Percentiles rank a stretch among this genome's conserved stretches.
Evolutionary conservation across 2,797 vertebrate species (phyloP).

Genomic region (Onychomys leucogaster): DNA sequence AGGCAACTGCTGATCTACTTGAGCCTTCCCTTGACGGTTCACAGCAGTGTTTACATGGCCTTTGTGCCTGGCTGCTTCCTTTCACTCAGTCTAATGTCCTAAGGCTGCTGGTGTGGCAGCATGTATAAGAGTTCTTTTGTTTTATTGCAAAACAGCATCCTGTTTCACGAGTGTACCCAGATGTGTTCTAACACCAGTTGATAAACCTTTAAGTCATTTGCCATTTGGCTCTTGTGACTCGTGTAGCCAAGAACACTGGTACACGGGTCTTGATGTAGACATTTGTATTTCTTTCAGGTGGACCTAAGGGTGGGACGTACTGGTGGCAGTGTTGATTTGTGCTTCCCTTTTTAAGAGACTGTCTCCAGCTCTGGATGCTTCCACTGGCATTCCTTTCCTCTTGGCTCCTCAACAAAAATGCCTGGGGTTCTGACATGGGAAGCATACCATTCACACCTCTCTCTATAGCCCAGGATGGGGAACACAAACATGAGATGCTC

Average conservation of each 20-base stretch:
- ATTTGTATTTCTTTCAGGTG: neutral
- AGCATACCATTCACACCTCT: neutral
- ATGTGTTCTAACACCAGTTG: neutral
- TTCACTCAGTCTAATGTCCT: neutral
- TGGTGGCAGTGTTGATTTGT: neutral
- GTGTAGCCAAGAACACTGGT: neutral
- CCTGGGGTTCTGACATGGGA: neutral
- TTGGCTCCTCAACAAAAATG: neutral
- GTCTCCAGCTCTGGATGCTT: neutral
- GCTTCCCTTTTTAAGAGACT: neutral
- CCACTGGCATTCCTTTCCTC: neutral
- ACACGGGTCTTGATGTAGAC: neutral
- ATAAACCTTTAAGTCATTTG: neutral
- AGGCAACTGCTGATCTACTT: neutral
- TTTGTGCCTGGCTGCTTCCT: neutral
- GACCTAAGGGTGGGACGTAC: neutral
- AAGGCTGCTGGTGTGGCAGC: neutral
- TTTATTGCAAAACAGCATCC: neutral
- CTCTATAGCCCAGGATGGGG: neutral
- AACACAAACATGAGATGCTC: neutral
- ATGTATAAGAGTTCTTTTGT: neutral
- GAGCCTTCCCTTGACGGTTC: neutral
- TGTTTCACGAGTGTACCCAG: fast-evolving
- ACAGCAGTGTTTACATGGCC: fast-evolving
- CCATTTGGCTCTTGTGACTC: neutral